Conservation (phyloP, 2,888 invertebrate species). For the Mesorhabditis sp. region DNA sequence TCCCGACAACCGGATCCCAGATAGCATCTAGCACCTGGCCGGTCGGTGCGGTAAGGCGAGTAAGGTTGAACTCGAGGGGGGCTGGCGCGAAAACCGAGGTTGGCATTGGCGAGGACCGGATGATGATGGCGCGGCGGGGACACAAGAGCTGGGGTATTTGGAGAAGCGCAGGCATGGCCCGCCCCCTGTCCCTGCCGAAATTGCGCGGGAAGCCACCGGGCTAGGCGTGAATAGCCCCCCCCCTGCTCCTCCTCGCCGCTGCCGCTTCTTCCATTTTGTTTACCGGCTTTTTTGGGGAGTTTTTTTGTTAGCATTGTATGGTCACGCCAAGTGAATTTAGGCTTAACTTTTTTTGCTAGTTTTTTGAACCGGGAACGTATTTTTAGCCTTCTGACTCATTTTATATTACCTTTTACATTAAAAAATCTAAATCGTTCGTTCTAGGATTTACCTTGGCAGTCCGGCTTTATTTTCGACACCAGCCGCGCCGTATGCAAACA, state of each 20-base stretch:
- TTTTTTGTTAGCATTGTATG: neutral
- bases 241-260: neutral
- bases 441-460: neutral
- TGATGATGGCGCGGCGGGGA: neutral
- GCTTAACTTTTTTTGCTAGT: neutral
- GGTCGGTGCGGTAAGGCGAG: too few relatives aligned
- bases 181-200: neutral
- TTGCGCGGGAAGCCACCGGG: constrained; percentile 3
- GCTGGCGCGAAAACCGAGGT: neutral
- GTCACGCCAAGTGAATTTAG: neutral
- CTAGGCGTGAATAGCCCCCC: neutral
- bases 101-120: neutral
- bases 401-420: neutral
- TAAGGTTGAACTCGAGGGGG: too few relatives aligned
- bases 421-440: too few relatives aligned
- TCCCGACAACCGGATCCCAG: too few relatives aligned
- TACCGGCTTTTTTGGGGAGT: neutral
- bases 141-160: neutral
- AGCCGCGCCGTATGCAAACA: too few relatives aligned
- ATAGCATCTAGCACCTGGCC: too few relatives aligned
- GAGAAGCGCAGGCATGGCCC: neutral
- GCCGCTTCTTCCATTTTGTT: neutral
- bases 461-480: neutral
- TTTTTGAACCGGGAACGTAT: neutral
- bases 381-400: neutral